Base-by-base conservation (phyloP, 2,888 invertebrate species). In the Fabriciana adippe region DNA sequence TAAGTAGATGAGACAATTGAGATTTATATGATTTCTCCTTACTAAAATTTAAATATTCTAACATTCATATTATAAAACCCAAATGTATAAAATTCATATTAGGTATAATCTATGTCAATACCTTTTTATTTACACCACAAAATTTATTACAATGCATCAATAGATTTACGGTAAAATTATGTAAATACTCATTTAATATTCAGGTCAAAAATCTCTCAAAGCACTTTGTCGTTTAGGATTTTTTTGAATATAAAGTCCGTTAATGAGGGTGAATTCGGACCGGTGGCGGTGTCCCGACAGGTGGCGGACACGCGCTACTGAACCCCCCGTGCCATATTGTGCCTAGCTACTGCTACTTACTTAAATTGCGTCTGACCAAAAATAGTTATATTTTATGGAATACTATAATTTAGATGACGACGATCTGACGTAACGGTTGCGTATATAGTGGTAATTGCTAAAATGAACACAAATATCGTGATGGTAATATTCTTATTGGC, bases 281-380 rank as follows among this genome's bases (percentile, higher is more conserved):
- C 66, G 66, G 66, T 61, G 61, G 61, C 83, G 82, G 83, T 81
- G 82, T 66, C 76, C 77, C 75, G 81, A 87, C 92, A 91, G 91
- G 92, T 92, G 92, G 90, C 77, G 86, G 90, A 81, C 88, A 87
- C 90, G 90, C 85, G 82, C 84, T 79, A 79, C 72, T 83, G 87
- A 74, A 76, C 79, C 81, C 81, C 76, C 77, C 75, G 74, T 76
- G 73, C 79, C 77, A 76, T 81, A 81, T 78, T 79, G 81, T 76
- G 72, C 74, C 73, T 53, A 41, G 51, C 76, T 70, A 75, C 70
- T 62, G n/a, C 66, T 60, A 59, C 66, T 60, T 21, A 59, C 41
- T 54, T 50, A 55, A 53, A 64, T 60, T 51, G 21, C 60, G 60
- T 56, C 60, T 55, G 13, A 60, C 60, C 54, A 59, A 60, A 59